Percentiles rank a stretch among this genome's conserved stretches.
phyloP scores from a whole-genome alignment of 2,113 vertebrate species.

The Kryptolebias marmoratus region DNA sequence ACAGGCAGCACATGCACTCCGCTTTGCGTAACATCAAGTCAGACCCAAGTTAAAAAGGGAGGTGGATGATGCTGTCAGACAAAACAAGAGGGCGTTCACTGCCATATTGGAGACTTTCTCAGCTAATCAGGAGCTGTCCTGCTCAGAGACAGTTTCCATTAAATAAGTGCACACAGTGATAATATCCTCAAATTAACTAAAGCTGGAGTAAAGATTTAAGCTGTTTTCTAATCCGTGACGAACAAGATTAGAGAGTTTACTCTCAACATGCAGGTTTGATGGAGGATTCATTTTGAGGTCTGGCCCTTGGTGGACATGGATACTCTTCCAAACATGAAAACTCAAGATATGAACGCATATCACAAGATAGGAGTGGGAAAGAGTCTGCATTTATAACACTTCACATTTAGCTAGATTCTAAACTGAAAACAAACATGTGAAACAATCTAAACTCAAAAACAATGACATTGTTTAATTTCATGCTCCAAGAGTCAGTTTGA shows the following conservation, averaged over 20 bases:
- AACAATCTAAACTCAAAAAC: no score
- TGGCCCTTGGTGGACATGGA: conserved; percentile 19
- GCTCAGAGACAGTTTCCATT: conserved; percentile 48
- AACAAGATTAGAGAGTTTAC: conserved; percentile 71
- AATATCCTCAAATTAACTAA: conserved; percentile 69
- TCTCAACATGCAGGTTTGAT: conserved; percentile 36
- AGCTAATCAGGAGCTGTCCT: conserved; percentile 65
- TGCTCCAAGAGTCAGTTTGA: no score
- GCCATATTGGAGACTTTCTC: conserved; percentile 54
- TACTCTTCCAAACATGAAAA: neutral
- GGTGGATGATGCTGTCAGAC: conserved; percentile 47
- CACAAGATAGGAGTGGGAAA: neutral
- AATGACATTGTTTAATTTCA: no score
- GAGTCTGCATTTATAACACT: no score
- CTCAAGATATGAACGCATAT: neutral
- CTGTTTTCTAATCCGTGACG: conserved; percentile 70
- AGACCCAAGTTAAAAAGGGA: conserved; percentile 36
- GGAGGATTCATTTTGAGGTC: conserved; percentile 49
- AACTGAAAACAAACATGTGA: no score
- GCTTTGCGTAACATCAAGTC: conserved; percentile 36
- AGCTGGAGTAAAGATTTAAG: conserved; percentile 69
- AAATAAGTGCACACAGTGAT: conserved; percentile 57
- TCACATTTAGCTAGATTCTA: no score
- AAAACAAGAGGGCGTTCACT: conserved; percentile 70
- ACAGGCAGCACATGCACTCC: conserved; percentile 46